Base-by-base conservation (phyloP, 2,113 vertebrate species). In the Dunckerocampus dactyliophorus region DNA sequence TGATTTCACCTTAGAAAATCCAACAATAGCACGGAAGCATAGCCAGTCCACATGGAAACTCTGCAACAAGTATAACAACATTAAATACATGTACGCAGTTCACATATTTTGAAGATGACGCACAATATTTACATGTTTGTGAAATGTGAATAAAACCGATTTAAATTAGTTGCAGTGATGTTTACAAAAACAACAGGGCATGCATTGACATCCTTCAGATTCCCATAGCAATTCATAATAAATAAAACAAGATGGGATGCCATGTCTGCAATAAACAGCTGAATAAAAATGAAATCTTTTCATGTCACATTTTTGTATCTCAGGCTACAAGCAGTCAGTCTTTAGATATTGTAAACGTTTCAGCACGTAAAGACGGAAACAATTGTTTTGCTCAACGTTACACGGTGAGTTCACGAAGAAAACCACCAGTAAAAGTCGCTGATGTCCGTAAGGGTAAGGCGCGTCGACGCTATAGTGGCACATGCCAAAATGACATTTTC, bases 321-420 rank as follows among this genome's bases (percentile, higher is more conserved):
- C 80, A 86, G 85, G 85, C 82, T 71, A 80, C 69, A 84, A 85
- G 80, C 17, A 13, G 67, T 77, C 69, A 82, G 73, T 81, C 80
- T 74, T 69, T 58, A 71, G 59, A 61, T 79, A 77, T 57, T 83
- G 86, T 89, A 87, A 90, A 90, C 81, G 9, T 65, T 69, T 67
- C 48, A 67, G 64, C 55, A 74, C 59, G 45, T 65, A 63, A 84
- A 77, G 67, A 82, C 61, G 55, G 47, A 58, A 76, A 59, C 69
- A 67, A 60, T 47, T 53, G 15, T 54, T 65, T 34, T 59, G 34
- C 63, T 70, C 55, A 68, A 66, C 47, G 70, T 72, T 66, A 72
- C 10, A 48, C 19, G 59, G n/a, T 21, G 20, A 20, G 43, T 19
- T 28, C 11, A 39, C 10, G 14, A 42, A 56, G 7, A 7, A 56